Percentiles rank a stretch among this genome's conserved stretches.
phyloP scores from a whole-genome alignment of 1,140 invertebrate genomes.

The honey bee (Apis mellifera) region DNA sequence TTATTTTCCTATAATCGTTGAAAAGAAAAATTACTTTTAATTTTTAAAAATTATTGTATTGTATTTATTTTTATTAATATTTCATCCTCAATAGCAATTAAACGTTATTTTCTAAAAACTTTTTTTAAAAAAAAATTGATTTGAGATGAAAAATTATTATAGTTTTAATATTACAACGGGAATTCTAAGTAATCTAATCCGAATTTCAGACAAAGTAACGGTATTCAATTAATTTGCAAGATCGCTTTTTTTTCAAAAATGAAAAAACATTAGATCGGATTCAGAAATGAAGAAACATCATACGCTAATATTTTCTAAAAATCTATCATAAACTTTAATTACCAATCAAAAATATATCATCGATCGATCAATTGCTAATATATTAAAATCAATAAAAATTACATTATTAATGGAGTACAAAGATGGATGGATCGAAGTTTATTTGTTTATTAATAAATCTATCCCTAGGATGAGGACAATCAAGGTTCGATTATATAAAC shows the following conservation, averaged over 20 bases:
- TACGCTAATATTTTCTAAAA: not conserved
- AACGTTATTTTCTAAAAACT: no score
- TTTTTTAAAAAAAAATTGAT: not conserved
- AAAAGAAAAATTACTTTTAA: not conserved
- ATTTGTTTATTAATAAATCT: conserved; percentile 54
- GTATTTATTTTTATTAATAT: no score
- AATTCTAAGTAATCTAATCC: no score
- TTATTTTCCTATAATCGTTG: not conserved
- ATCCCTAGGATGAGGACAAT: conserved; percentile 10
- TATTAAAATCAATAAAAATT: not conserved
- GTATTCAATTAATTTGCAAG: not conserved
- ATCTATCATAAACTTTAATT: no score
- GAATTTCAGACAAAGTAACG: not conserved
- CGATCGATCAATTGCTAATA: not conserved
- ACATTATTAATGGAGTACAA: not conserved
- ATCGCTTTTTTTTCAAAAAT: not conserved
- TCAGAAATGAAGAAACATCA: no score
- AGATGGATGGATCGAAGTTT: not conserved
- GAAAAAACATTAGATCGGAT: no score
- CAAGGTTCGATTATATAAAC: conserved; percentile 56
- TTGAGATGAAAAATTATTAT: not conserved
- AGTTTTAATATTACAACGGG: not conserved
- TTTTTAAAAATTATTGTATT: no score
- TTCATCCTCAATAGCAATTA: no score
- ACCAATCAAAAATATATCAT: not conserved